A percentile compares a stretch with the other conserved stretches of the same genome.
These are phyloP conservation scores for Alces alces DNA, from an alignment of 2,113 vertebrate genomes.

Conservation along the genomic window DNA sequence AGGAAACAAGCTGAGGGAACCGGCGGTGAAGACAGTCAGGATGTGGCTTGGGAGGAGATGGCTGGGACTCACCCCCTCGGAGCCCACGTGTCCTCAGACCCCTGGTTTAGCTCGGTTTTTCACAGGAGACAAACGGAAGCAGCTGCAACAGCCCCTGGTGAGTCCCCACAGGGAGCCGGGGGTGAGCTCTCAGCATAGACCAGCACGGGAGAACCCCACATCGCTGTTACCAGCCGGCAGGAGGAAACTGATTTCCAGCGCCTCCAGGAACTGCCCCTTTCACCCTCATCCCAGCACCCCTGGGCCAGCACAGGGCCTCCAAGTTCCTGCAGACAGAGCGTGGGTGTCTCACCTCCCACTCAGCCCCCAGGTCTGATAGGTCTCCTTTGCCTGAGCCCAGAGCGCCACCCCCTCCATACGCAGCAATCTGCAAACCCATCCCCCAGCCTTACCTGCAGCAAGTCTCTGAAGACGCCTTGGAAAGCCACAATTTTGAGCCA, in stretches of 20 bases:
- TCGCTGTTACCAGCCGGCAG: rapidly evolving
- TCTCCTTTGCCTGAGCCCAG: rapidly evolving
- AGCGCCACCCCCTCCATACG: rapidly evolving
- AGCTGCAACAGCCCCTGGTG: rapidly evolving
- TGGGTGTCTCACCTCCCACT: background rate
- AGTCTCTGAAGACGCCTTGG: background rate
- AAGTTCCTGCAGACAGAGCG: rapidly evolving
- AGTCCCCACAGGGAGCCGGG: rapidly evolving
- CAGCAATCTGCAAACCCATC: background rate
- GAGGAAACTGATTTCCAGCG: rapidly evolving
- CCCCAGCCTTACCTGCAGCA: rapidly evolving
- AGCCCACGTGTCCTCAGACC: background rate
- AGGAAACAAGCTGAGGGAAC: rapidly evolving
- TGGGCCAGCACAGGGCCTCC: background rate
- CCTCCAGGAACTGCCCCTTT: rapidly evolving
- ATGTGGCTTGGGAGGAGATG: background rate
- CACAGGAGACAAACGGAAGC: background rate
- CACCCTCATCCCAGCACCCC: too few relatives aligned
- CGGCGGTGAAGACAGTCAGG: rapidly evolving
- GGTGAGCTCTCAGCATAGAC: rapidly evolving
- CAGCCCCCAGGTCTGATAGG: background rate
- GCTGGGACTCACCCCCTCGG: background rate
- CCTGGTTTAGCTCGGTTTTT: rapidly evolving
- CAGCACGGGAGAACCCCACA: rapidly evolving
- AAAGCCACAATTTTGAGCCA: background rate